phyloP scores from a whole-genome alignment of 2,888 invertebrate species.

The Hydrotaea cyrtoneurina region DNA sequence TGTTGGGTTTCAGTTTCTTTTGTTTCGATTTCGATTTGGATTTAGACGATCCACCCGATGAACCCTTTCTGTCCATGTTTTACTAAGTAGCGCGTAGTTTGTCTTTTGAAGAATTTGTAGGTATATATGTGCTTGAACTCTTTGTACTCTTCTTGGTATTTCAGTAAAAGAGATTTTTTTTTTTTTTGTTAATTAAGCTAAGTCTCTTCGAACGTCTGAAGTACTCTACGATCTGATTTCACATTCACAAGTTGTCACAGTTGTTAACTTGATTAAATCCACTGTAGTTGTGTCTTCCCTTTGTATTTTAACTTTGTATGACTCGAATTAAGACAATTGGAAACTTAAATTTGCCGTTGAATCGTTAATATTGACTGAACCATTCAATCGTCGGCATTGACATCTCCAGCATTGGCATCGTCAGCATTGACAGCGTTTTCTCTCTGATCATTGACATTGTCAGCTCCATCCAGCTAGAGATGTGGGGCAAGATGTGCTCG shows the following conservation, averaged over 20 bases:
- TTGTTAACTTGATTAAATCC: no score
- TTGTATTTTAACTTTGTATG: neutral
- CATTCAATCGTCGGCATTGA: neutral
- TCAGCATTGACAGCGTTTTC: neutral
- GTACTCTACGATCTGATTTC: no score
- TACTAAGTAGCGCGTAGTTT: neutral
- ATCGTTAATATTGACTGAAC: conserved; percentile 8
- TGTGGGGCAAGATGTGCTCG: no score
- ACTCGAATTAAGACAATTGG: neutral
- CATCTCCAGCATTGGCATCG: neutral
- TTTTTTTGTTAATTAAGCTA: no score
- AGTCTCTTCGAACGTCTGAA: neutral
- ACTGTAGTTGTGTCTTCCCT: no score
- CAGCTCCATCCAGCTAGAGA: conserved; percentile 3
- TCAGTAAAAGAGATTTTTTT: no score
- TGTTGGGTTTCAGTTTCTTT: conserved; percentile 76
- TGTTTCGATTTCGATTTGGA: conserved; percentile 75
- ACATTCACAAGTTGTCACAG: no score
- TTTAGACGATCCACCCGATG: conserved; percentile 60
- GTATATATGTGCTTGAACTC: no score
- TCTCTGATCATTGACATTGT: conserved; percentile 61
- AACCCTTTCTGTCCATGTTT: conserved; percentile 65
- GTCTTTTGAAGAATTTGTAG: neutral
- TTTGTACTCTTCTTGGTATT: no score
- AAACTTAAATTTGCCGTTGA: conserved; percentile 1